Base-by-base conservation (phyloP, 2,888 invertebrate species). In the Megamerina dolium region DNA sequence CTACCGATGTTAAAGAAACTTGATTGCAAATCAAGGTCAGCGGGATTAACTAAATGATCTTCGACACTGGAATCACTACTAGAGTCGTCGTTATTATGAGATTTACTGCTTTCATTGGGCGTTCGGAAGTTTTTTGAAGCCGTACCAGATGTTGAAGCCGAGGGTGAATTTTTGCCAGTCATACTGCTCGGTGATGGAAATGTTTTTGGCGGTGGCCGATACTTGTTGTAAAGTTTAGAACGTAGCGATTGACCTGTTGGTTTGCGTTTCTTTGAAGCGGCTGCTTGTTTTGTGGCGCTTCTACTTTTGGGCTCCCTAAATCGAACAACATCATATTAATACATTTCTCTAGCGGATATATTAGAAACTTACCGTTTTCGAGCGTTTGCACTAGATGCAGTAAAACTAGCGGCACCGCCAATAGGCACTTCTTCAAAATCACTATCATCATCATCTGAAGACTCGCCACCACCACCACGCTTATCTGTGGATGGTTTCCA, bases 21-120 rank as follows among this genome's bases (percentile, higher is more conserved):
- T 1, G 78, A 78, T 45, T 74, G 70, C 4, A 79, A 61, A 63
- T 81, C 74, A 10, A 80, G 62, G 55, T 79, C 72, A 44, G 74
- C 70, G 1, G 75, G 73, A 42, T 76, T 68, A 5, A 77, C 73
- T 26, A 79, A 59, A 58, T 78, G 77, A 49, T 77, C 75, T 32
- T 73, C 73, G 46, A 75, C 77, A 46, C 79, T 78, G 39, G 58
- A 61, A 37, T 56, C 58, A 45, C 57, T 59, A 43, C 46, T 52
- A 50, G 51, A 51, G 48, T 48, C 37, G 48, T 51, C 38, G 47
- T 43, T 27, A 51, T 45, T 41, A 37, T 38, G 51, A 46, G 34
- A 23, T 37, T 45, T 32, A 53, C 32, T 48, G 55, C 57, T 53
- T 53, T 63, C 58, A 59, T 58, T 64, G 64, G 65, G 66, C 65